phyloP scores from a whole-genome alignment of 53 echinoderm and acorn worm genomes.

The Astropecten irregularis region DNA sequence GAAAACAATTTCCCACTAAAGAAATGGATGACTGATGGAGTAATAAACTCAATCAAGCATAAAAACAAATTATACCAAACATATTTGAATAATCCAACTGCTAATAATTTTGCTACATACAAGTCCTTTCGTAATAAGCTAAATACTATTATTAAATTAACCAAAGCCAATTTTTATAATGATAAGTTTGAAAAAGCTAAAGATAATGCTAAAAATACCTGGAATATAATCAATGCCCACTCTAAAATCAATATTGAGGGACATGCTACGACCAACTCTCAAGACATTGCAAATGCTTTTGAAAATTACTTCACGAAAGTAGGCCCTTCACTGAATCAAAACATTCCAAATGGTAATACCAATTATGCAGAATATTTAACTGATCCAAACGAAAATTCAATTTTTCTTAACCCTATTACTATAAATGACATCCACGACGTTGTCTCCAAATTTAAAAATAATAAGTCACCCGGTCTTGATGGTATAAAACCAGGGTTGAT shows the following conservation, averaged over 20 bases:
- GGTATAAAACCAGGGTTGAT: neutral
- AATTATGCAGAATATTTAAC: constrained; percentile 4
- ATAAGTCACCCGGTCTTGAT: constrained; percentile 36
- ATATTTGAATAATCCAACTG: neutral
- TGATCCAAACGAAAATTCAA: neutral
- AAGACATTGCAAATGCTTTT: neutral
- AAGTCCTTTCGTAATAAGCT: neutral
- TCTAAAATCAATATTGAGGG: no score
- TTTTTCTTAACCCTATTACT: constrained; percentile 5
- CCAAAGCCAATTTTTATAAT: neutral
- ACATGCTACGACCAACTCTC: neutral
- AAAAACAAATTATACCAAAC: neutral
- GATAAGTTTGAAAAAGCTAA: neutral
- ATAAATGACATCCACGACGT: neutral
- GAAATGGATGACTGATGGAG: neutral
- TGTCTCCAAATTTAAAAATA: constrained; percentile 7
- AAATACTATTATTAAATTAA: neutral
- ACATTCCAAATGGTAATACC: neutral
- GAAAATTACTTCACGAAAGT: neutral
- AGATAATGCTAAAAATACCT: neutral
- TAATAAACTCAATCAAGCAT: neutral
- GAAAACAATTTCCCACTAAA: neutral
- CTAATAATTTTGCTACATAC: neutral
- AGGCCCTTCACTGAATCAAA: neutral
- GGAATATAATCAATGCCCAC: neutral